These are phyloP conservation scores for Porites rus DNA, from an alignment of 92 coral and sea anemone species.

Conservation along the genomic window DNA sequence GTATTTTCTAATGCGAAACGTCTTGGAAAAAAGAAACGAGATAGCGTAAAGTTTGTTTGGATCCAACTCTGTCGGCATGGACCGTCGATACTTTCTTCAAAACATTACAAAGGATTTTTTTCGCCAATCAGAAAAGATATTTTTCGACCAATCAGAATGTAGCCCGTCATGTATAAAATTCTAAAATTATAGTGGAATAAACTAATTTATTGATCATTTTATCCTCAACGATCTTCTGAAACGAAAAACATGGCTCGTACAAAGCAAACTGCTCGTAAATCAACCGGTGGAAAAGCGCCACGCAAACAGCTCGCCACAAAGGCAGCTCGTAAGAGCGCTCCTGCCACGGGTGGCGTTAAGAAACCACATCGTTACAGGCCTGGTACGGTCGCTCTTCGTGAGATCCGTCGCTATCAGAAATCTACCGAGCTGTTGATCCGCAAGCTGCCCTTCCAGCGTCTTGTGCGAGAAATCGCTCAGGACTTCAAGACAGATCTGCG, in stretches of 20 bases:
- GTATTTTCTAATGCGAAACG: too few species aligned
- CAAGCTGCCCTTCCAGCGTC: conserved; percentile 84
- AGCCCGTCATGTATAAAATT: too few species aligned
- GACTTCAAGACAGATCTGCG: conserved; percentile 88
- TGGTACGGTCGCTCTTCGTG: conserved; percentile 98
- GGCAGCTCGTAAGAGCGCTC: conserved; percentile 99
- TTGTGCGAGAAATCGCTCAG: conserved; percentile 78
- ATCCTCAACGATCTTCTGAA: too few species aligned
- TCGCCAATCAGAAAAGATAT: too few species aligned
- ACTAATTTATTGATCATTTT: too few species aligned
- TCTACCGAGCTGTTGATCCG: conserved; percentile 83
- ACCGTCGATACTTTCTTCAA: too few species aligned
- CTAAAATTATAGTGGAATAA: too few species aligned
- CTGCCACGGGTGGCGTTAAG: conserved; percentile 98
- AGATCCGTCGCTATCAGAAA: conserved; percentile 78
- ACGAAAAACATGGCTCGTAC: conserved; percentile 88
- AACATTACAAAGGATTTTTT: too few species aligned
- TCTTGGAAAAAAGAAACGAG: too few species aligned
- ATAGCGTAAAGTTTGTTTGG: too few species aligned
- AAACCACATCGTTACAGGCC: conserved; percentile 99
- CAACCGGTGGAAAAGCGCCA: conserved; percentile 99
- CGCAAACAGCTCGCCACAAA: conserved; percentile 98
- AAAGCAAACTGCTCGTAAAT: conserved; percentile 98
- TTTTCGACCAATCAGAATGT: too few species aligned
- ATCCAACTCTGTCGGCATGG: too few species aligned